Evolutionary conservation across 1,140 invertebrate species (phyloP).

Genomic region (Hycleus phaleratus): DNA sequence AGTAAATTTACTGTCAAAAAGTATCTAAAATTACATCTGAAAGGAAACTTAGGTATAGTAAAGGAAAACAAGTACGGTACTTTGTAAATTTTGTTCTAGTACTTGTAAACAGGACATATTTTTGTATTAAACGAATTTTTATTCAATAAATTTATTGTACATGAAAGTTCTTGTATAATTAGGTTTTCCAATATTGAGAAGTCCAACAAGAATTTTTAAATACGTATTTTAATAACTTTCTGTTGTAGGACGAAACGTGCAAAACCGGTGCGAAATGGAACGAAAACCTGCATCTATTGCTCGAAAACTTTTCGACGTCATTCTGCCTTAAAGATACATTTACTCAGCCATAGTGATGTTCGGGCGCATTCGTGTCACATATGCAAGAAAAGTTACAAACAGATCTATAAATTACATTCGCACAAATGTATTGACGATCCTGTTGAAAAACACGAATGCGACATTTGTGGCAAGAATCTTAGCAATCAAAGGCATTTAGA

Average conservation of each 20-base stretch:
- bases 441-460: slow-evolving; percentile 34
- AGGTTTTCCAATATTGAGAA: background rate
- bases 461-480: slow-evolving; percentile 51
- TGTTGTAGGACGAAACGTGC: too few species aligned
- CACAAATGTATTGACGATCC: slow-evolving; percentile 44
- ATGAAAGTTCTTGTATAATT: too few species aligned
- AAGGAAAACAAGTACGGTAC: too few species aligned
- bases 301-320: slow-evolving; percentile 49
- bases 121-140: too few species aligned
- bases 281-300: slow-evolving; percentile 37
- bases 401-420: slow-evolving; percentile 16
- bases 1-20: too few species aligned
- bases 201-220: background rate
- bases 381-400: slow-evolving; percentile 39
- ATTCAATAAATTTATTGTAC: too few species aligned
- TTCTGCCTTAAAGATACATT: slow-evolving; percentile 49
- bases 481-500: slow-evolving; percentile 57
- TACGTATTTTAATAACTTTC: too few species aligned
- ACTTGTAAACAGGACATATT: background rate
- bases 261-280: too few species aligned
- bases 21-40: too few species aligned
- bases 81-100: slow-evolving; percentile 20
- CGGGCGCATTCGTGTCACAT: slow-evolving; percentile 49
- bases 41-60: too few species aligned
- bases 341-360: slow-evolving; percentile 51